phyloP scores from a whole-genome alignment of 2,888 invertebrate species.

The Nomada lathburiana region DNA sequence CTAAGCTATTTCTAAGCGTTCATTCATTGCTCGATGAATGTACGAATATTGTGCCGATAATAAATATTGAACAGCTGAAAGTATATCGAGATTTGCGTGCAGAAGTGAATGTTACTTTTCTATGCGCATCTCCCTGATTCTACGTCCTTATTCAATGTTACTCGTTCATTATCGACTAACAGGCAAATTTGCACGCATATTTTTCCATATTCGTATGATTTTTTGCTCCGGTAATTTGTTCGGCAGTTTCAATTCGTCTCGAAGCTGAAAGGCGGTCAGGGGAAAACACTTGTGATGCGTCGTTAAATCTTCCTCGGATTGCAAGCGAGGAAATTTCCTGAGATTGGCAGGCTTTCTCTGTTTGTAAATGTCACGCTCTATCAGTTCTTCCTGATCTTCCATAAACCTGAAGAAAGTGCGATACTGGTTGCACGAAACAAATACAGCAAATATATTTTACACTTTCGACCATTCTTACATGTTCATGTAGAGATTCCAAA shows the following conservation, averaged over 20 bases:
- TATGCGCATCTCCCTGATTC: too few relatives aligned
- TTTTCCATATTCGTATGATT: conserved; percentile 75
- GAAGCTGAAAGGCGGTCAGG: conserved; percentile 69
- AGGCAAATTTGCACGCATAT: conserved; percentile 67
- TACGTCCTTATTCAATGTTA: background rate
- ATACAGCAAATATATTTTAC: too few relatives aligned
- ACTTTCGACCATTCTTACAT: conserved; percentile 60
- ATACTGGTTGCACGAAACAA: background rate
- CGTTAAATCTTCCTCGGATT: conserved; percentile 62
- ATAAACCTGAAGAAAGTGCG: conserved; percentile 61
- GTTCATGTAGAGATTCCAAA: conserved; percentile 74
- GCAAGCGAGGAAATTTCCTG: conserved; percentile 64
- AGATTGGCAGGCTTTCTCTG: conserved; percentile 61
- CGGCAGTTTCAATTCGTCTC: conserved; percentile 57
- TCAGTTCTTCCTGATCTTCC: conserved; percentile 64
- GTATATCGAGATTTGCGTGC: too few relatives aligned
- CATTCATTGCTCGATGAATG: too few relatives aligned
- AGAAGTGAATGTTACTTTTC: too few relatives aligned
- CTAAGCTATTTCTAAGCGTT: too few relatives aligned
- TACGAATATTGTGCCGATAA: background rate
- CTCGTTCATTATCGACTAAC: conserved; percentile 63
- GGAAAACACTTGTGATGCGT: conserved; percentile 67
- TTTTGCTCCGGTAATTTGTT: conserved; percentile 64
- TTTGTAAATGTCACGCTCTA: conserved; percentile 68
- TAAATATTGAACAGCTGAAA: background rate